A percentile compares a stretch with the other conserved stretches of the same genome.
Conservation (phyloP, 2,113 vertebrate genomes). For the Silurus asotus region DNA sequence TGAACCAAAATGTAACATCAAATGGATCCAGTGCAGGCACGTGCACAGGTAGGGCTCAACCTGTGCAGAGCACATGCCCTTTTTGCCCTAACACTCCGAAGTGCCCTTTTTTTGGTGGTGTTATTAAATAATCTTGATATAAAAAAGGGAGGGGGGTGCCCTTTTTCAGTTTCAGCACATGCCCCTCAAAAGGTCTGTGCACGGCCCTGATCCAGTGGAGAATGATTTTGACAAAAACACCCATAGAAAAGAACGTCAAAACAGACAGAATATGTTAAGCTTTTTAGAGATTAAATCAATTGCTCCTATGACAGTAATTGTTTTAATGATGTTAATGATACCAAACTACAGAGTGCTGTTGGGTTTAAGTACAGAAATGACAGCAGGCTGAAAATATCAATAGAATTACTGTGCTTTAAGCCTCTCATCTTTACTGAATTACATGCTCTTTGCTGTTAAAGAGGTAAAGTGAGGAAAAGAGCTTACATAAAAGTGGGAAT, state of each 20-base stretch:
- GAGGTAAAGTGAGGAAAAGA: slow-evolving; percentile 1
- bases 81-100: no score
- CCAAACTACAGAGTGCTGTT: slow-evolving; percentile 6
- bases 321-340: slow-evolving; percentile 20
- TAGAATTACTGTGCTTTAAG: background rate
- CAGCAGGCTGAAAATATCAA: slow-evolving; percentile 11
- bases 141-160: no score
- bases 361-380: slow-evolving; percentile 22
- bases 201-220: background rate
- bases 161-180: no score
- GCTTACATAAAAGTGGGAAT: slow-evolving; percentile 1
- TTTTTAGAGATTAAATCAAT: slow-evolving; percentile 29
- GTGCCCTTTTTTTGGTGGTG: no score
- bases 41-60: no score
- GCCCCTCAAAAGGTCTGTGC: no score
- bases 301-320: slow-evolving; percentile 26
- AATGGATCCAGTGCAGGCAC: background rate
- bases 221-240: background rate
- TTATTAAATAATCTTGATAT: no score
- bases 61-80: no score
- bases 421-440: slow-evolving; percentile 24
- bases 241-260: background rate
- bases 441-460: background rate
- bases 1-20: background rate
- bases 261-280: background rate